phyloP scores from a whole-genome alignment of 2,113 vertebrate genomes.

The Ahaetulla prasina region DNA sequence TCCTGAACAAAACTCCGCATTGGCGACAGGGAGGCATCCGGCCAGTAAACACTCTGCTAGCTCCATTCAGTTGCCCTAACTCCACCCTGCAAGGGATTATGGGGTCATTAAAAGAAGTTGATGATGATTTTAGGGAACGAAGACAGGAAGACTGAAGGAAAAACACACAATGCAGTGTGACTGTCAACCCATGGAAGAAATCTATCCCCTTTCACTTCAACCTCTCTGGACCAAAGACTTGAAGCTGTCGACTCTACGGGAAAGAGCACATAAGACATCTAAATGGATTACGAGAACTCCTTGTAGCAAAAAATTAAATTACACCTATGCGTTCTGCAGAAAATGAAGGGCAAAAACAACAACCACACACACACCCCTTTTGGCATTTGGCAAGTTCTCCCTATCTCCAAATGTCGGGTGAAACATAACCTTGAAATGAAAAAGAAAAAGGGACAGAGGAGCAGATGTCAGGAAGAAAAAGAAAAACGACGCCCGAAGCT shows the following conservation, averaged over 20 bases:
- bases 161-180: background rate
- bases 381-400: conserved; percentile 54
- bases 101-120: no score
- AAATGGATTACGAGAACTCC: conserved; percentile 52
- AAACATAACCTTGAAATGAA: conserved; percentile 57
- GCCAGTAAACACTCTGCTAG: no score
- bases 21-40: no score
- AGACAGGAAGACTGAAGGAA: background rate
- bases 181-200: background rate
- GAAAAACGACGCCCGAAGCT: background rate
- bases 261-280: conserved; percentile 41
- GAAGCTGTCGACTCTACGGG: conserved; percentile 50
- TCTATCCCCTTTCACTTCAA: background rate
- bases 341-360: conserved; percentile 40
- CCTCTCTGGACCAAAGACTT: conserved; percentile 1
- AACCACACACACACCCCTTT: background rate
- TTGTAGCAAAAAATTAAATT: conserved; percentile 54
- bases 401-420: conserved; percentile 31
- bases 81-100: no score
- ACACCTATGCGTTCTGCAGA: conserved; percentile 47
- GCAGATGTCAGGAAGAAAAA: conserved; percentile 29
- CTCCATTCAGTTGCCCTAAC: no score
- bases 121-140: background rate
- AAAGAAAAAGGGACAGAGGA: conserved; percentile 40
- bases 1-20: fast-evolving